Percentiles rank a stretch among this genome's conserved stretches.
phyloP scores from a whole-genome alignment of 2,888 invertebrate genomes.

The Mimas tiliae region DNA sequence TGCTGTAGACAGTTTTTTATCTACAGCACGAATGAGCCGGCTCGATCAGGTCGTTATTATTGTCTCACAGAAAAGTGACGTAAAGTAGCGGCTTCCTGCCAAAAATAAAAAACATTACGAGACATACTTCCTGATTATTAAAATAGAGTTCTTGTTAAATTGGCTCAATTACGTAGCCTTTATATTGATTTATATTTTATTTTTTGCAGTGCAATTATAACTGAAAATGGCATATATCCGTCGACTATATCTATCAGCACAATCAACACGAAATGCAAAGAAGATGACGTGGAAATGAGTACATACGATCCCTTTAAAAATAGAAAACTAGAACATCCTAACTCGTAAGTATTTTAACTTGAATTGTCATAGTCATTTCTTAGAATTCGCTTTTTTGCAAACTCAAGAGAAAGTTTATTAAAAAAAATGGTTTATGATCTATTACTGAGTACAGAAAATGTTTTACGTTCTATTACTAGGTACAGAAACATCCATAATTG shows the following conservation, averaged over 20 bases:
- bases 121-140: not conserved
- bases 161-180: not conserved
- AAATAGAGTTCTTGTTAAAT: not conserved
- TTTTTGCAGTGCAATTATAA: constrained; percentile 73
- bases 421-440: no score
- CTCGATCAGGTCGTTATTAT: no score
- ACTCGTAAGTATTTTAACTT: constrained; percentile 70
- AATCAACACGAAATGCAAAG: constrained; percentile 76
- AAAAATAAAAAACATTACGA: not conserved
- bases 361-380: not conserved
- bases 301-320: constrained; percentile 74
- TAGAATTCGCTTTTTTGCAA: no score
- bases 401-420: no score
- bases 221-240: constrained; percentile 75
- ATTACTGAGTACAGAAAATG: no score
- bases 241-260: constrained; percentile 77
- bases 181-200: not conserved
- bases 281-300: constrained; percentile 60
- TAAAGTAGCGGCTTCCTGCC: no score
- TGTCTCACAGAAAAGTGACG: no score
- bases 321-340: constrained; percentile 77
- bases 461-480: no score
- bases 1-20: no score
- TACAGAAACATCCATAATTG: no score
- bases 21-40: no score